Evolutionary conservation across 2,797 vertebrate genomes (phyloP), one percentile per base, ranked within the genome.

Genomic region (Syngnathus acus): DNA sequence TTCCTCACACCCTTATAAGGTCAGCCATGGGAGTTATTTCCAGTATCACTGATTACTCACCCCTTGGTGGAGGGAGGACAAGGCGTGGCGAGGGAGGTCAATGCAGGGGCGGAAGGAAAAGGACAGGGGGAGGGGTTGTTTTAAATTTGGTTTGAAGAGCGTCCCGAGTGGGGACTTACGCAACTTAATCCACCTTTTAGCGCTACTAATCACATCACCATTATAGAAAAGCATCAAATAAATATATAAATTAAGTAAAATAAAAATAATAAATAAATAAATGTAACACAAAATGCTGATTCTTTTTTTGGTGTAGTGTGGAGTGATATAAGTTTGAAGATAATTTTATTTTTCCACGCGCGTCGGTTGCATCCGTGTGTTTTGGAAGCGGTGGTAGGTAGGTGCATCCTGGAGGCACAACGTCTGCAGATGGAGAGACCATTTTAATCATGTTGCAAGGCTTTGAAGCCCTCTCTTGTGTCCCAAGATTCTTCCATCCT

Each of bases 391-490:
- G 71, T 72, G 84, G 69, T 72, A 69, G 66, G 68, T 80, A 39
- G 77, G 68, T 32, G 32, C 32, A 32, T 82, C 72, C 73, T 72
- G 19, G 6, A 70, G 73, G 72, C 53, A n/a, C 51, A 40, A 2
- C 9, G 64, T 73, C 68, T 84, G 74, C 82, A 82, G 78, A 83
- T 80, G 73, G 73, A 70, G 71, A 81, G 54, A 63, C 58, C 17
- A 42, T 66, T 84, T 87, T 84, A 86, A 89, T 89, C 83, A 88
- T 84, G 77, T 72, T 82, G 74, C 63, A 73, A 70, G 53, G 69
- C 78, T 84, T 84, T 82, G 80, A 86, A 81, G 78, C 65, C 67
- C 47, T 55, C 42, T 73, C 62, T 70, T 60, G 78, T 69, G 77
- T 83, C 67, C 70, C 57, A 61, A 53, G 23, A 73, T 78, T 68